Evolutionary conservation across 2,113 vertebrate species (phyloP).

Genomic region (Heterotis niloticus): DNA sequence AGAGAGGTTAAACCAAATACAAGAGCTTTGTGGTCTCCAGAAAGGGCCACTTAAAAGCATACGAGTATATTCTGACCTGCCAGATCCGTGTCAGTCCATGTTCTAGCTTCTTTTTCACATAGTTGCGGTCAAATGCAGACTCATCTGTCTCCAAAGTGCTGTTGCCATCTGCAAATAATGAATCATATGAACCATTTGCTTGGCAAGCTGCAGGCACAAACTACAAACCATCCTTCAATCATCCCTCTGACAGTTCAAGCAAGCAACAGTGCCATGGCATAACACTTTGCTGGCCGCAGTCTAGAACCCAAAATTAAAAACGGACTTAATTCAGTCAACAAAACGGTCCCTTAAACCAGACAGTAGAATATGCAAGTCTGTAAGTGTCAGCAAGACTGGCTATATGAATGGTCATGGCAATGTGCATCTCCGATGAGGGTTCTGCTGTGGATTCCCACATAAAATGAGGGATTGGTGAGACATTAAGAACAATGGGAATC

Average conservation of each 20-base stretch:
- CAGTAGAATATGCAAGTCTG: not conserved
- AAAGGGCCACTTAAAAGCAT: not conserved
- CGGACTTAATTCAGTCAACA: not conserved
- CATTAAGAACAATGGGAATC: no score
- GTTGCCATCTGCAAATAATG: conserved; percentile 44
- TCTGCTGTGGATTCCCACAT: not conserved
- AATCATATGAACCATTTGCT: conserved; percentile 6
- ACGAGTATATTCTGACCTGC: conserved; percentile 74
- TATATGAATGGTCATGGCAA: not conserved
- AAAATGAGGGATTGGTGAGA: not conserved
- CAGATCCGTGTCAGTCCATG: conserved; percentile 93
- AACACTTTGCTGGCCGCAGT: no score
- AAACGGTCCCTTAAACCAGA: not conserved
- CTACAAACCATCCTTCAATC: not conserved
- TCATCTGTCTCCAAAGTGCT: conserved; percentile 68
- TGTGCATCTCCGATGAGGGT: not conserved
- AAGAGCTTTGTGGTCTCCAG: not conserved
- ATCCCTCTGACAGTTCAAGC: not conserved
- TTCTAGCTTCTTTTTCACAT: conserved; percentile 96
- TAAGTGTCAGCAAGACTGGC: not conserved
- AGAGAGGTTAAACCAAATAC: not conserved
- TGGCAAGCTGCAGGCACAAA: not conserved
- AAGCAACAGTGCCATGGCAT: no score
- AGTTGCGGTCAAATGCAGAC: conserved; percentile 82
- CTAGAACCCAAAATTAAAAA: not conserved